Evolutionary conservation across 1,140 invertebrate species (phyloP).

Genomic region (Tyrophagus putrescentiae): DNA sequence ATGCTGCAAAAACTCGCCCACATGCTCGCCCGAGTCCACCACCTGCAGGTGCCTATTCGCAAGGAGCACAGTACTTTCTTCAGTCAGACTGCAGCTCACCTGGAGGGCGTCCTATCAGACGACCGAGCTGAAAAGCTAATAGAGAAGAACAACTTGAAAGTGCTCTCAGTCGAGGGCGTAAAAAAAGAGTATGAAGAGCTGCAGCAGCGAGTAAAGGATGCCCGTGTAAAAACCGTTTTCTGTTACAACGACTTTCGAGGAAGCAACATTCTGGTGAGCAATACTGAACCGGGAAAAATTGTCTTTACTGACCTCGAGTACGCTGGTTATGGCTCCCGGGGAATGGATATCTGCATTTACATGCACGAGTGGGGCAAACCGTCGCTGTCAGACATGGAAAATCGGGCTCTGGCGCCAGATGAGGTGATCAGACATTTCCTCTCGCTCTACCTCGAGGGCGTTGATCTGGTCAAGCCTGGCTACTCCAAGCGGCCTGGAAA

Average conservation of each 20-base stretch:
- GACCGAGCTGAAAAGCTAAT: no score
- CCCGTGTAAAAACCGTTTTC: no score
- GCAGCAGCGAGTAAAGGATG: no score
- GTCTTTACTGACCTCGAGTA: slow-evolving; percentile 11
- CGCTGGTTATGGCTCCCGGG: not conserved
- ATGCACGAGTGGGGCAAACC: not conserved
- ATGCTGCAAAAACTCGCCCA: no score
- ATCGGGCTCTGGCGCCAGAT: not conserved
- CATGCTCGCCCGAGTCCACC: no score
- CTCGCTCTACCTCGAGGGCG: not conserved
- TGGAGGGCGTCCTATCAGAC: no score
- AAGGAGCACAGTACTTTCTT: no score
- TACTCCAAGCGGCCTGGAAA: not conserved
- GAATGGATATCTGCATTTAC: not conserved
- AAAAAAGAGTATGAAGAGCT: no score
- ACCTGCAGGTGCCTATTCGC: no score
- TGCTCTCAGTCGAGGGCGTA: no score
- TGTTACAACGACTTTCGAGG: slow-evolving; percentile 17
- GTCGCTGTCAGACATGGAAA: not conserved
- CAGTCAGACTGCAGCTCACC: no score
- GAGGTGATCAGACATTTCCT: not conserved
- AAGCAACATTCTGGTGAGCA: not conserved
- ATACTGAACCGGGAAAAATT: not conserved
- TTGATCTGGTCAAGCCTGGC: not conserved
- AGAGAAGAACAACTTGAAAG: no score